phyloP scores from a whole-genome alignment of 2,888 invertebrate genomes.

The Torymus tubicola region DNA sequence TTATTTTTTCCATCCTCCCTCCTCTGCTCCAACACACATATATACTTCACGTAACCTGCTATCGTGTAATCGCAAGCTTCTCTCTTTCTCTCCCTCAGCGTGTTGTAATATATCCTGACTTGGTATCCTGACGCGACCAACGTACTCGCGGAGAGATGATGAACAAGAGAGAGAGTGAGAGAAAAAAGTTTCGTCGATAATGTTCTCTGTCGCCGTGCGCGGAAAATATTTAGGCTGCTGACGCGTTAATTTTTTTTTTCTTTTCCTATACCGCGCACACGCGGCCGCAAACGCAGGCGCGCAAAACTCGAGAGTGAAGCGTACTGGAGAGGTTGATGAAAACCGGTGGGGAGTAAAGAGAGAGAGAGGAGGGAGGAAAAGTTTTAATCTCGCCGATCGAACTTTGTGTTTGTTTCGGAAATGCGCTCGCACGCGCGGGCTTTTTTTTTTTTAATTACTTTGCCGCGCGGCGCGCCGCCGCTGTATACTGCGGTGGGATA shows the following conservation, averaged over 20 bases:
- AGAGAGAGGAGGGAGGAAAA: too few species aligned
- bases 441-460: too few species aligned
- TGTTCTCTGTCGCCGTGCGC: constrained; percentile 1
- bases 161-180: constrained; percentile 15
- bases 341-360: too few species aligned
- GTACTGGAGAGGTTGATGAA: too few species aligned
- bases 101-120: constrained; percentile 29
- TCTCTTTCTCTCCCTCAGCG: neutral
- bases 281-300: neutral
- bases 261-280: neutral
- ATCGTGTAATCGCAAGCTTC: constrained; percentile 11
- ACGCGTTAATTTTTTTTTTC: constrained; percentile 7
- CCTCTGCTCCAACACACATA: too few species aligned
- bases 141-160: constrained; percentile 17
- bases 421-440: too few species aligned
- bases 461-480: too few species aligned
- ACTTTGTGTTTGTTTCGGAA: too few species aligned
- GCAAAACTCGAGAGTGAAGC: too few species aligned
- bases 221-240: constrained; percentile 32
- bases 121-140: constrained; percentile 16
- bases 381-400: too few species aligned
- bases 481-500: too few species aligned
- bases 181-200: constrained; percentile 45
- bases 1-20: constrained; percentile 3
- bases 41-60: neutral